Evolutionary conservation across 2,888 invertebrate genomes (phyloP).

Genomic region (Pandemis corylana): DNA sequence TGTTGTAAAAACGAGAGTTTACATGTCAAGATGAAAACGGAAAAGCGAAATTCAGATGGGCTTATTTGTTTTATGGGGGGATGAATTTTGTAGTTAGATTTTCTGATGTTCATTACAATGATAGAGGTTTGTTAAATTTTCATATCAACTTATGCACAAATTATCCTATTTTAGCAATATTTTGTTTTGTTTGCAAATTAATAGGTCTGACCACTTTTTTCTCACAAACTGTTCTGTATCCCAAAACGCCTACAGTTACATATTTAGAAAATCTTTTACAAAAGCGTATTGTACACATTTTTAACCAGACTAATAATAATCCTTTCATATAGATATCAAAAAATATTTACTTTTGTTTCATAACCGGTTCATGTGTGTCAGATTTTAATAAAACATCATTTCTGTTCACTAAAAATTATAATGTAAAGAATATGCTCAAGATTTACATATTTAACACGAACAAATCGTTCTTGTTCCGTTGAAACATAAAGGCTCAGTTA

Average conservation of each 20-base stretch:
- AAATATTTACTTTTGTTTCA: neutral
- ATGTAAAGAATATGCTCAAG: too few species aligned
- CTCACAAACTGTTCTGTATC: neutral
- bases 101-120: neutral
- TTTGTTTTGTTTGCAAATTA: neutral
- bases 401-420: too few species aligned
- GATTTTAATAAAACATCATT: too few species aligned
- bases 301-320: neutral
- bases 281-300: neutral
- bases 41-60: constrained; percentile 6
- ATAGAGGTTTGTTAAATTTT: neutral
- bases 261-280: neutral
- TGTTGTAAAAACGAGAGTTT: constrained; percentile 37
- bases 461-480: neutral
- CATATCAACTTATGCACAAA: neutral
- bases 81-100: neutral
- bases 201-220: too few species aligned
- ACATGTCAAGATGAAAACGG: constrained; percentile 27
- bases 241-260: neutral
- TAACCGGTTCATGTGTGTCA: too few species aligned
- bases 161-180: too few species aligned
- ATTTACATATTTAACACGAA: neutral
- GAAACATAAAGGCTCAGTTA: neutral
- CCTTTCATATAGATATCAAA: neutral
- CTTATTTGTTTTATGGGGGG: constrained; percentile 13